Conservation (phyloP, 2,797 vertebrate genomes). For the Smutsia gigantea region DNA sequence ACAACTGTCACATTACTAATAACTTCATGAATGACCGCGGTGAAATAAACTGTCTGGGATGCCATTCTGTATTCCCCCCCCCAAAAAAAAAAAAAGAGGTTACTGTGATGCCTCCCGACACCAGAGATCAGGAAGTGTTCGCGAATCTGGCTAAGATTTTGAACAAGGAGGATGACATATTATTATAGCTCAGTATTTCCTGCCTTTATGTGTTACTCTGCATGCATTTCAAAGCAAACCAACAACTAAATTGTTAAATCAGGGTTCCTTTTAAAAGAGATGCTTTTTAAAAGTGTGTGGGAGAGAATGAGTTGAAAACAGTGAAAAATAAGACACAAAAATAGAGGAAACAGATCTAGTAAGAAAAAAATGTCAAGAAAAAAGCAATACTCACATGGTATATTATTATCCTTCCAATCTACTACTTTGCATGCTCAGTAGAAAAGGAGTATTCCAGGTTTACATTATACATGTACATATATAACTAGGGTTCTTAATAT, state of each 20-base stretch:
- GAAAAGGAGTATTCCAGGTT: neutral
- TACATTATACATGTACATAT: neutral
- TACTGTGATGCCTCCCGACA: neutral
- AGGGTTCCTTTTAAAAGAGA: neutral
- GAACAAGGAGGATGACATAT: neutral
- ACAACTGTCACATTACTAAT: neutral
- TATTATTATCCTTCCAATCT: neutral
- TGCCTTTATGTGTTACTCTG: neutral
- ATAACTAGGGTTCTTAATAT: neutral
- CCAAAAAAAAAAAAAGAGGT: neutral
- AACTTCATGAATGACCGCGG: neutral
- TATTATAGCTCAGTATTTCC: neutral
- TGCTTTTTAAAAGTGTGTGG: neutral
- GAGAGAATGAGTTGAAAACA: neutral
- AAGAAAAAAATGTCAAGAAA: neutral
- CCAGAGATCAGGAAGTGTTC: neutral
- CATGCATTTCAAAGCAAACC: constrained; percentile 32
- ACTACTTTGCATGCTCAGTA: neutral
- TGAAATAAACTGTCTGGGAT: neutral
- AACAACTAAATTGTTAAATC: constrained; percentile 21
- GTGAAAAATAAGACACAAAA: neutral
- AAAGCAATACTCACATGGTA: neutral
- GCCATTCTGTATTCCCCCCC: neutral
- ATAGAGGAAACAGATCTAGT: constrained; percentile 9
- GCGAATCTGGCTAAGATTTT: neutral